Evolutionary conservation across 2,888 invertebrate species (phyloP).

Genomic region (Hirtodrosophila cameraria): DNA sequence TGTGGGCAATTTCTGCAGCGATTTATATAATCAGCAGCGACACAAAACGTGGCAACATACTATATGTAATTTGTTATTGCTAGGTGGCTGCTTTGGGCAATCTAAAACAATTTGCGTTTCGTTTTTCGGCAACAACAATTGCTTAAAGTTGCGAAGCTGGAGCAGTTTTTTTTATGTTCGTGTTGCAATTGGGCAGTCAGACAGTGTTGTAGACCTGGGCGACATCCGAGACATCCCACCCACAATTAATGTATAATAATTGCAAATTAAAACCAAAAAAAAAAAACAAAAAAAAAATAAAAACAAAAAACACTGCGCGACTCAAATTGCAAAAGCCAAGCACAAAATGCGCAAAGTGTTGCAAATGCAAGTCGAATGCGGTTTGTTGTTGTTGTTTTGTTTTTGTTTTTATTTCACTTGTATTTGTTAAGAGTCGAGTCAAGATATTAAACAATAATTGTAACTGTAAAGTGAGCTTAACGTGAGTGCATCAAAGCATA

Average conservation of each 20-base stretch:
- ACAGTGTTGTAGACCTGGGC: conserved; percentile 13
- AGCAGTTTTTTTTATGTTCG: conserved; percentile 7
- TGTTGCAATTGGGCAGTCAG: conserved; percentile 43
- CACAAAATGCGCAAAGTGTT: conserved; percentile 66
- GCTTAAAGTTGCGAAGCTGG: conserved; percentile 9
- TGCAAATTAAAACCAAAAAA: conserved; percentile 65
- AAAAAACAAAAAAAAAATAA: conserved; percentile 55
- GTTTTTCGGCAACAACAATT: conserved; percentile 45
- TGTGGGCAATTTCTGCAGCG: conserved; percentile 52
- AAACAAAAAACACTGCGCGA: conserved; percentile 43
- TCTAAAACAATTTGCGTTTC: conserved; percentile 76
- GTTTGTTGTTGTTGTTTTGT: conserved; percentile 27
- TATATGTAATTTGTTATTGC: conserved; percentile 60
- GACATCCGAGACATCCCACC: conserved; percentile 73
- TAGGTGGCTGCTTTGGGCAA: conserved; percentile 49
- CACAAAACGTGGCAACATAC: conserved; percentile 75
- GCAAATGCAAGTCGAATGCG: conserved; percentile 51
- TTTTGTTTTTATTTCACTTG: conserved; percentile 21
- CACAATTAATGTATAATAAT: conserved; percentile 78
- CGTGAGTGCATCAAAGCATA: conserved; percentile 82
- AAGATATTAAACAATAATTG: conserved; percentile 80
- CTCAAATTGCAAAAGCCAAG: conserved; percentile 61
- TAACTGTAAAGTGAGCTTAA: conserved; percentile 78
- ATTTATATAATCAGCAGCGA: conserved; percentile 77
- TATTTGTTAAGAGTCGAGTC: conserved; percentile 64